A percentile compares a stretch with the other conserved stretches of the same genome.
phyloP scores from a whole-genome alignment of 2,888 invertebrate species.

The Ochlodes sylvanus region DNA sequence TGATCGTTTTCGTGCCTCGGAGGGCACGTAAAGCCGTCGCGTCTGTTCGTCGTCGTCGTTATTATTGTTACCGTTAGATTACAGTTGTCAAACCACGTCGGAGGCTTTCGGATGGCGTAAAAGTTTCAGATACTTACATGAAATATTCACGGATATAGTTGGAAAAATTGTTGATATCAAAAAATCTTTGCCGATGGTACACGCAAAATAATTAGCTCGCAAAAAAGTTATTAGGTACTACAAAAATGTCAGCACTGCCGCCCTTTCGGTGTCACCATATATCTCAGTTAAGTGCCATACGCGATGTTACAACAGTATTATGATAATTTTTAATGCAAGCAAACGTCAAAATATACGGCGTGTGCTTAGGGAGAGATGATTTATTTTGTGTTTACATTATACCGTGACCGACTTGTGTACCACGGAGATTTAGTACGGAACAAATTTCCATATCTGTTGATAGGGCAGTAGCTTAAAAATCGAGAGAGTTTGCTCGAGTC shows the following conservation, averaged over 20 bases:
- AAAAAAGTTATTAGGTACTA: slow-evolving; percentile 16
- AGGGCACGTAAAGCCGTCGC: too few species aligned
- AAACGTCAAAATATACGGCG: slow-evolving; percentile 16
- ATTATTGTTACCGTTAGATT: too few species aligned
- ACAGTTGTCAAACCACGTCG: too few species aligned
- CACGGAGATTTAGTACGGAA: not conserved
- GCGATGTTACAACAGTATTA: slow-evolving; percentile 29
- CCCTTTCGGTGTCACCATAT: slow-evolving; percentile 41
- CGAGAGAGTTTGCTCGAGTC: too few species aligned
- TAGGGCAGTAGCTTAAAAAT: not conserved
- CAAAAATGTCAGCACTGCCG: slow-evolving; percentile 29
- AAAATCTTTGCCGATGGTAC: not conserved
- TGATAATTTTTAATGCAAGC: slow-evolving; percentile 38
- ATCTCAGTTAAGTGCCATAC: slow-evolving; percentile 31
- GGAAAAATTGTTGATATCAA: not conserved
- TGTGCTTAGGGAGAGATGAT: slow-evolving; percentile 14
- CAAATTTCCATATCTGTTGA: not conserved
- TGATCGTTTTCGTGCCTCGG: too few species aligned
- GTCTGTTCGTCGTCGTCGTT: too few species aligned
- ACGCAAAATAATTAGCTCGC: slow-evolving; percentile 9
- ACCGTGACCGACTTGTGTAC: not conserved
- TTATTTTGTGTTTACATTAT: slow-evolving; percentile 16
- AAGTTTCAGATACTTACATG: too few species aligned
- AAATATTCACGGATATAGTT: too few species aligned
- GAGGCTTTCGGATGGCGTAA: too few species aligned